Conservation (phyloP, 2,797 vertebrate genomes). For the Myotis daubentonii region DNA sequence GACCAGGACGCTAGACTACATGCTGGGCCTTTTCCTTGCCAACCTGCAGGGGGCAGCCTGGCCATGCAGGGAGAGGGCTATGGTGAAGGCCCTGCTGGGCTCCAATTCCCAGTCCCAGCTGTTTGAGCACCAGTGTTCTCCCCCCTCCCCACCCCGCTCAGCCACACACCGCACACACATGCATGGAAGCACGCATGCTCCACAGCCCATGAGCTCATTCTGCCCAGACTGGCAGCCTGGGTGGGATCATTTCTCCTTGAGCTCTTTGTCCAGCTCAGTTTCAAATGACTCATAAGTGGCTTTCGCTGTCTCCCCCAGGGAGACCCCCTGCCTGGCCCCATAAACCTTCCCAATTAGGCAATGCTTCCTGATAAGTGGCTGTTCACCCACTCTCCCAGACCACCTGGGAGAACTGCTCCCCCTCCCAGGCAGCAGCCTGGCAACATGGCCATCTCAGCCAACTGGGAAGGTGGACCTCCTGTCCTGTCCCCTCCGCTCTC, state of each 20-base stretch:
- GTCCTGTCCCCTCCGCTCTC: background rate
- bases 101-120: background rate
- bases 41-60: slow-evolving; percentile 58
- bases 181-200: background rate
- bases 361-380: slow-evolving; percentile 64
- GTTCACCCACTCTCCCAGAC: slow-evolving; percentile 36
- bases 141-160: no score
- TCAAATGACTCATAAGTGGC: slow-evolving; percentile 66
- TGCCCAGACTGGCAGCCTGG: slow-evolving; percentile 66
- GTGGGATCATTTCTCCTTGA: slow-evolving; percentile 68
- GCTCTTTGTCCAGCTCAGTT: slow-evolving; percentile 64
- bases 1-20: background rate
- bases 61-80: slow-evolving; percentile 28
- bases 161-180: background rate
- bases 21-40: background rate
- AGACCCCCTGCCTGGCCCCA: slow-evolving; percentile 55
- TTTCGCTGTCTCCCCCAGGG: slow-evolving; percentile 46
- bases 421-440: background rate
- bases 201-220: slow-evolving; percentile 68
- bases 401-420: slow-evolving; percentile 24
- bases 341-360: slow-evolving; percentile 67
- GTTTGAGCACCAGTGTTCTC: background rate
- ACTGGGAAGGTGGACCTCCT: background rate
- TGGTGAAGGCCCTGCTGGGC: background rate
- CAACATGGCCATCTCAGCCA: background rate